Evolutionary conservation across 2,113 vertebrate species (phyloP), one percentile per base, ranked within the genome.

Genomic region (Tupaia tana): DNA sequence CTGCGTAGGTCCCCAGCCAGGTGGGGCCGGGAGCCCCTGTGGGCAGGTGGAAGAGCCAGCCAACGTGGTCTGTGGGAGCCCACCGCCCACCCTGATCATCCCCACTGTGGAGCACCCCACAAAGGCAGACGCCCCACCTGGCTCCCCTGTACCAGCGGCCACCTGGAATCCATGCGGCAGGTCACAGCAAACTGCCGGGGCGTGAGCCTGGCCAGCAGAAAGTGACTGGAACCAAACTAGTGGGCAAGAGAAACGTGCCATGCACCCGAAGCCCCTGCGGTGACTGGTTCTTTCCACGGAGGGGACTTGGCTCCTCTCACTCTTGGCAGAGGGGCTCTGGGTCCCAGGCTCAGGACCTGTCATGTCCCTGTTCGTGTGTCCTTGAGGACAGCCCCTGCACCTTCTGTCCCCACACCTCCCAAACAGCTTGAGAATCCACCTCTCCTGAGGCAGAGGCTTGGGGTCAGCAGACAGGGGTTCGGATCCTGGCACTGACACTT

Each of bases 41-140:
- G 8, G n/a, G 63, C 34, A 31, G 66, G 27, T 25, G 25, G 29
- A 70, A 56, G 27, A 16, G 66, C 18, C 6, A 2, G 27, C 75
- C 61, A 9, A 3, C 59, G 43, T 0, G 1, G n/a, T 56, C 19
- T 10, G 2, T 0, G 3, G 70, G 27, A 13, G n/a, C 18, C 66
- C 25, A 0, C 20, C 9, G 29, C 71, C 83, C 54, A 52, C 5
- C 58, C 27, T 12, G 89, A 9, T 75, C 59, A 3, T 27, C 27
- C 1, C 12, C 34, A 1, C 2, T 16, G 7, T 6, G 4, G 70
- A 25, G 16, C 14, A 34, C 7, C 61, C 19, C 0, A 15, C 19
- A 27, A 14, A 74, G 2, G 2, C 52, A 4, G 1, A 25, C 52
- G 4, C 74, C 16, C 31, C 9, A 7, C 31, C 27, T 11, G 75